Conservation (phyloP, 2,888 invertebrate species). For the Panzeria rudis region DNA sequence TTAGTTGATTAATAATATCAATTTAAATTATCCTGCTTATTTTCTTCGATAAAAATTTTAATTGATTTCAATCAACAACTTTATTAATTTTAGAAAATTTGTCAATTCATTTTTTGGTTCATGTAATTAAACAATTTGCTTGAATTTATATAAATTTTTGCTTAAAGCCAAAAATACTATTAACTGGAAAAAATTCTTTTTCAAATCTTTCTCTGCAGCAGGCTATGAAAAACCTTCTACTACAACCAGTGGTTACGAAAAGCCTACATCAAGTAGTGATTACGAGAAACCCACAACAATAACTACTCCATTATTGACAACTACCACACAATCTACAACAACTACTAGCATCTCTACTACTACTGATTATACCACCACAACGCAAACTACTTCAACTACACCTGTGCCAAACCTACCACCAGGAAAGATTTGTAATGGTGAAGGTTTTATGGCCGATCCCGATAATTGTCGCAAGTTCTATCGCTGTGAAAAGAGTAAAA, state of each 20-base stretch:
- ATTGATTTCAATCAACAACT: too few relatives aligned
- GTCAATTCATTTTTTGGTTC: too few relatives aligned
- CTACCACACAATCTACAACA: slow-evolving; percentile 48
- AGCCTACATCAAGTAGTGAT: slow-evolving; percentile 49
- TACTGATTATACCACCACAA: slow-evolving; percentile 74
- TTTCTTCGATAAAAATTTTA: too few relatives aligned
- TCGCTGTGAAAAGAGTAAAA: slow-evolving; percentile 85
- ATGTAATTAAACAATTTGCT: too few relatives aligned
- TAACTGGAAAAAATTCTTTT: too few relatives aligned
- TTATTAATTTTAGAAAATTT: too few relatives aligned
- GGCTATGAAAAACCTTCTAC: slow-evolving; percentile 37
- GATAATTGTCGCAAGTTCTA: slow-evolving; percentile 86
- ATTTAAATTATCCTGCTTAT: too few relatives aligned
- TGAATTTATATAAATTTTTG: too few relatives aligned
- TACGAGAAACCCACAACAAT: slow-evolving; percentile 56
- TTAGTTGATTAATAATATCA: too few relatives aligned
- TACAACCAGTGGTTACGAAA: slow-evolving; percentile 29
- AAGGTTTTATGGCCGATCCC: slow-evolving; percentile 87
- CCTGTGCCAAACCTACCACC: slow-evolving; percentile 78
- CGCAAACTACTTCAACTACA: slow-evolving; percentile 75
- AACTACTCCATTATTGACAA: not conserved
- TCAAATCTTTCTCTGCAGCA: slow-evolving; percentile 8
- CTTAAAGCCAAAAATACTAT: too few relatives aligned
- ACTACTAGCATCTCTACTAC: slow-evolving; percentile 50
- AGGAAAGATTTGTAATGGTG: slow-evolving; percentile 84